Evolutionary conservation across 2,113 vertebrate genomes (phyloP).

Genomic region (Strigops habroptila): DNA sequence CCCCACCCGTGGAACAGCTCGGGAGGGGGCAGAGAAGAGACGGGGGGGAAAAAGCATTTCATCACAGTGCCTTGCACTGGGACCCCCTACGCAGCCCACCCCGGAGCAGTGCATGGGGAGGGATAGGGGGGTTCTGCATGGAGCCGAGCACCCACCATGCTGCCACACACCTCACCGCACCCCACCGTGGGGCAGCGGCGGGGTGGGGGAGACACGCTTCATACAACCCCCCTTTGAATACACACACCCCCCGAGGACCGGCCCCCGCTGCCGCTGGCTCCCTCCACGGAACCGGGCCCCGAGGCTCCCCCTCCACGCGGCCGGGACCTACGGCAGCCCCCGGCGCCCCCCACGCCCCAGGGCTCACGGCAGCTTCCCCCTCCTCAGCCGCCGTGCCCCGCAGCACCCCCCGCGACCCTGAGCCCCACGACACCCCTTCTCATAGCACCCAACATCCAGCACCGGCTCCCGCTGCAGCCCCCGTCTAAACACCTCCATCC

Average conservation of each 20-base stretch:
- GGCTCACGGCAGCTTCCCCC: not conserved
- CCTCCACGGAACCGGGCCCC: not conserved
- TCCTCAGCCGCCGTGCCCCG: too few species aligned
- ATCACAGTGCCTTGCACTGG: not conserved
- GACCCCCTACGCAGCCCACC: not conserved
- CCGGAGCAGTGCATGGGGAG: rapidly evolving
- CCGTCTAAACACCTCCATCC: not conserved
- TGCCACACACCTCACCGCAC: not conserved
- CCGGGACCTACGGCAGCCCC: not conserved
- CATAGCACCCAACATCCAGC: not conserved
- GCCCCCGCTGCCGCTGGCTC: not conserved
- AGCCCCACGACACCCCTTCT: too few species aligned
- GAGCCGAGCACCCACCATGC: not conserved
- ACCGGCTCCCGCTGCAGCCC: not conserved
- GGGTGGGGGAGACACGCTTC: too few species aligned
- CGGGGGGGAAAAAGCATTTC: not conserved
- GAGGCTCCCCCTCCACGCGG: not conserved
- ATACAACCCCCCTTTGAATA: not conserved
- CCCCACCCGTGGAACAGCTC: too few species aligned
- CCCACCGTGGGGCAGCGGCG: not conserved
- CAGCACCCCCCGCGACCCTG: not conserved
- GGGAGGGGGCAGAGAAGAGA: too few species aligned
- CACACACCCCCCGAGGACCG: not conserved
- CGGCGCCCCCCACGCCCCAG: too few species aligned
- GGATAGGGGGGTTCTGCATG: too few species aligned